Conservation (phyloP, 2,888 invertebrate species). For the Microdon myrmicae region DNA sequence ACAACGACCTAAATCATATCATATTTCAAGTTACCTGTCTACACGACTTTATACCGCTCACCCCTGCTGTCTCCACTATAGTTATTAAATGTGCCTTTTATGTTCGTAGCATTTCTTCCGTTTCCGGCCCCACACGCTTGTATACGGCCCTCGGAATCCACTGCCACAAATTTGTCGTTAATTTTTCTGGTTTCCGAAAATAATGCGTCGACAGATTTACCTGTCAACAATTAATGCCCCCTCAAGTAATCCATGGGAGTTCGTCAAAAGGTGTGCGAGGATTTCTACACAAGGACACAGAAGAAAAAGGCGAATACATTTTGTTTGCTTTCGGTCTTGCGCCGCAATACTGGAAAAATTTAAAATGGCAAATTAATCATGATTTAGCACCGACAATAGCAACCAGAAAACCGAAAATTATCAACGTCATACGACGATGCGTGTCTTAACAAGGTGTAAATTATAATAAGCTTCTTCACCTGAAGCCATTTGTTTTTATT, state of each 20-base stretch:
- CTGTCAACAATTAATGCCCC: slow-evolving; percentile 35
- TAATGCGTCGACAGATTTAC: slow-evolving; percentile 42
- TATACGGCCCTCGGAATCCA: no score
- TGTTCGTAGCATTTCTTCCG: no score
- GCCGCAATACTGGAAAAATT: slow-evolving; percentile 35
- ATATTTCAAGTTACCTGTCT: no score
- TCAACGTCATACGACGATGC: no score
- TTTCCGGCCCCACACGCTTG: no score
- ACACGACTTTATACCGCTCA: no score
- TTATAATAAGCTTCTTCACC: no score
- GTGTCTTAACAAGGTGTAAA: no score
- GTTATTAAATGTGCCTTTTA: no score
- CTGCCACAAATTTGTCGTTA: slow-evolving; percentile 26
- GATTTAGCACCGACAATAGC: slow-evolving; percentile 26
- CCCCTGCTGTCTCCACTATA: no score
- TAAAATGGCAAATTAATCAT: slow-evolving; percentile 50
- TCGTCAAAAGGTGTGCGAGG: slow-evolving; percentile 18
- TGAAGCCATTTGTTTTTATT: no score
- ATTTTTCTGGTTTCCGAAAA: slow-evolving; percentile 36
- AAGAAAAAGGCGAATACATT: neutral
- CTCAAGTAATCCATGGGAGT: slow-evolving; percentile 38
- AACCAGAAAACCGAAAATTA: slow-evolving; percentile 8
- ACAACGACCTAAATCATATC: no score
- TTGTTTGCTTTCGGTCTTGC: neutral
- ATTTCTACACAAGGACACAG: slow-evolving; percentile 1